These are phyloP conservation scores for Sycophila sp. DNA, from an alignment of 1,140 invertebrate genomes.

Conservation along the genomic window DNA sequence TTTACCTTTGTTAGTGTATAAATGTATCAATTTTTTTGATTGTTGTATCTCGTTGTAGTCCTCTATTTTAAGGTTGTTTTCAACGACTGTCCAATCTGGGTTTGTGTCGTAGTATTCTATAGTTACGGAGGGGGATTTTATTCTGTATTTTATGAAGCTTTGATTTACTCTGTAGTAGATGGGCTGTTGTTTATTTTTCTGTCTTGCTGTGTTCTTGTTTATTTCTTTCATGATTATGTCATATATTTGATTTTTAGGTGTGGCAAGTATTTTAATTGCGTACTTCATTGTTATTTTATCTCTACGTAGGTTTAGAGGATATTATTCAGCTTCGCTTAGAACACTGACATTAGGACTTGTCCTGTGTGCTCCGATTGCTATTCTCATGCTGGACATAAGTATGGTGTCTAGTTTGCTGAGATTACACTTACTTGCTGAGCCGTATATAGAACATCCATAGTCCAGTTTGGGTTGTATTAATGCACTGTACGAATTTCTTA, in stretches of 20 bases:
- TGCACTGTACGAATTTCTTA: no score
- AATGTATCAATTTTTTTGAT: no score
- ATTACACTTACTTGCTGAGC: not conserved
- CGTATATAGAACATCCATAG: not conserved
- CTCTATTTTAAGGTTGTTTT: no score
- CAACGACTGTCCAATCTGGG: no score
- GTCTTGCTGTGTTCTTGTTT: not conserved
- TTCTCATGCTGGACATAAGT: not conserved
- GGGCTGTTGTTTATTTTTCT: not conserved
- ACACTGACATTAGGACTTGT: not conserved
- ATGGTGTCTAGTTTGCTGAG: not conserved
- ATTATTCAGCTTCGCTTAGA: not conserved
- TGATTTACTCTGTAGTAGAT: no score
- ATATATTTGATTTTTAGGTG: not conserved
- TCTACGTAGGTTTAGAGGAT: not conserved
- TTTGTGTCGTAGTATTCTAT: no score
- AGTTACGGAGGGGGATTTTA: not conserved
- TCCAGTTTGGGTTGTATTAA: not conserved
- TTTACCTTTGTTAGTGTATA: no score
- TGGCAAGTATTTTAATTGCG: not conserved
- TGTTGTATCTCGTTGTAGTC: no score
- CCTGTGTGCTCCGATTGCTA: not conserved
- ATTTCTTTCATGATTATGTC: not conserved
- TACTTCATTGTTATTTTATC: not conserved
- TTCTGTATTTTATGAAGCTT: no score